These are phyloP conservation scores for Bettongia penicillata DNA, from an alignment of 2,113 vertebrate genomes.

Conservation along the genomic window DNA sequence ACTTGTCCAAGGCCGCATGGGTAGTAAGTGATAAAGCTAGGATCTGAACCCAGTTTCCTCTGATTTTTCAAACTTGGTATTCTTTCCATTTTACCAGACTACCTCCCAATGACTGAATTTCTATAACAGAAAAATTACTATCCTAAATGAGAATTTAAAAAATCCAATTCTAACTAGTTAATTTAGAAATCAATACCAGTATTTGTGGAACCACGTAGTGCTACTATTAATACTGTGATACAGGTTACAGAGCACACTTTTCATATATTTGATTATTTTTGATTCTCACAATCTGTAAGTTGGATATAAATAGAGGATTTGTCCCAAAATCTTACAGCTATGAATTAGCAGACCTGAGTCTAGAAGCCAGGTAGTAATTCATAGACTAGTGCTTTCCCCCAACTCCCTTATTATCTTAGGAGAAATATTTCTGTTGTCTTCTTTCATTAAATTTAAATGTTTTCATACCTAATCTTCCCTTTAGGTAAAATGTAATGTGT, in stretches of 20 bases:
- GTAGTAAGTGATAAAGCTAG: background rate
- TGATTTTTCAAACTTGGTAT: background rate
- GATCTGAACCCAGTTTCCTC: background rate
- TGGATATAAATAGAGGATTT: background rate
- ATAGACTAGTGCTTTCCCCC: background rate
- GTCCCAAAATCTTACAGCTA: background rate
- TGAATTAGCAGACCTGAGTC: background rate
- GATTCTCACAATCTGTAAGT: background rate
- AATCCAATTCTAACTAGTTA: background rate
- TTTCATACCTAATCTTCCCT: constrained; percentile 53
- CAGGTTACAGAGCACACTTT: background rate
- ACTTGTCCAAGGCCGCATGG: background rate
- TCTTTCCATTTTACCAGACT: background rate
- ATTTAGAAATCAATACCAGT: background rate
- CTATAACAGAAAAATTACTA: background rate
- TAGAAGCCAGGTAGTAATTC: background rate
- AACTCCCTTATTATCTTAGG: background rate
- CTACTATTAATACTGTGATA: background rate
- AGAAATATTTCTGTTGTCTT: background rate
- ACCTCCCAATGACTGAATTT: too few relatives aligned
- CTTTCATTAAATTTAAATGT: background rate
- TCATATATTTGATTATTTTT: background rate
- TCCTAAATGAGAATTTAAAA: background rate
- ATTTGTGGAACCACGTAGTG: background rate
- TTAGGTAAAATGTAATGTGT: constrained; percentile 81